Evolutionary conservation across 2,888 invertebrate species (phyloP).

Genomic region (Ornithoptera alexandrae): DNA sequence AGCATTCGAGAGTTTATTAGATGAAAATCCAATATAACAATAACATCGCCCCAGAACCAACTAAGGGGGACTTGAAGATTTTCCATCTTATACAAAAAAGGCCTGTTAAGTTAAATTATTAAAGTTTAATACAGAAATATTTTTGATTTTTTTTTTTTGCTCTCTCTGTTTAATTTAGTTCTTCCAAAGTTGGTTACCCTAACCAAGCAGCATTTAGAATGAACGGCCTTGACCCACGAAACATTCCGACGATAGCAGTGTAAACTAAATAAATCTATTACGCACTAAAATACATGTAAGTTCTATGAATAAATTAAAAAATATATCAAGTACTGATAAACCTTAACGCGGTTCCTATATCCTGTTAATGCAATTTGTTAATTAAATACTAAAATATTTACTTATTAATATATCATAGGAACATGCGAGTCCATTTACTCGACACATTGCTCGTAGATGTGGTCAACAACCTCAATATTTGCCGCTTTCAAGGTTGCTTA

Average conservation of each 20-base stretch:
- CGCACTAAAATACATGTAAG: background rate
- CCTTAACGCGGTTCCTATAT: background rate
- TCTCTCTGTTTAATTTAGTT: background rate
- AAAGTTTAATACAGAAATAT: background rate
- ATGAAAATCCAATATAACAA: too few relatives aligned
- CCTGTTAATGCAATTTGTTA: background rate
- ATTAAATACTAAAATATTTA: background rate
- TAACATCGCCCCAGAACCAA: too few relatives aligned
- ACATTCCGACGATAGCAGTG: conserved; percentile 25
- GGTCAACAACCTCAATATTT: conserved; percentile 60
- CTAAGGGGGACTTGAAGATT: too few relatives aligned
- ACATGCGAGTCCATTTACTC: conserved; percentile 4
- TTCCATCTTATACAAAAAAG: too few relatives aligned
- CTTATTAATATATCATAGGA: conserved; percentile 1
- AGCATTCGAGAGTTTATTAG: too few relatives aligned
- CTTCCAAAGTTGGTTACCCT: conserved; percentile 15
- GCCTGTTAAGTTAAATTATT: background rate
- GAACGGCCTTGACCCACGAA: conserved; percentile 56
- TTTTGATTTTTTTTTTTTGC: background rate
- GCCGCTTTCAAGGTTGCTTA: conserved; percentile 53
- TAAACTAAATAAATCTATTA: conserved; percentile 2
- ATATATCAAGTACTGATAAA: background rate
- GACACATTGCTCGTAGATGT: conserved; percentile 42
- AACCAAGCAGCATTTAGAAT: conserved; percentile 30
- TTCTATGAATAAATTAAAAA: background rate